Base-by-base conservation (phyloP, 2,888 invertebrate genomes). In the Pachliopta kotzebuea region DNA sequence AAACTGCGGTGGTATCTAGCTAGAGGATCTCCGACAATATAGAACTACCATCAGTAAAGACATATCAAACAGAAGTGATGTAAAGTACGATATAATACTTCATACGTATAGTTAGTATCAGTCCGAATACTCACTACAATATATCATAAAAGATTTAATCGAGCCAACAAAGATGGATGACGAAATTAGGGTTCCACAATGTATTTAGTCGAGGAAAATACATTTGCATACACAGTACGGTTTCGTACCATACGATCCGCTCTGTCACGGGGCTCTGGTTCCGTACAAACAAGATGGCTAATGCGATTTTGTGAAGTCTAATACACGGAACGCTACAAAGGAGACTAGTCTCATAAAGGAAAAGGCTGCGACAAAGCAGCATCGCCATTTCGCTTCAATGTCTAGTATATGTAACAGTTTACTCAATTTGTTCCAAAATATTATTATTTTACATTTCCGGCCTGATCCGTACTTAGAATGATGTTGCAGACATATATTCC, bases 221-320 rank as follows among this genome's bases (percentile, higher is more conserved):
- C 53, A 65, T 65, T 65, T 65, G 60, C 64, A 65, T 65, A 65
- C 21, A 60, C 64, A 60, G 56, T 60, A 60, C 64, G 56, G 60
- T 65, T 56, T 29, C 18, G 21, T 61, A 45, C 31, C 29, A 60
- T 61, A 53, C 65, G 61, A 65, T 65, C 56, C 57, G 56, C 67
- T 63, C 42, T 14, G 67, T 63, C 58, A 67, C 67, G 61, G 62
- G 58, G 66, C 65, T 62, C 50, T 62, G 59, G 42, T 21, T 58
- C 56, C 49, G 55, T 63, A 67, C 65, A 69, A 67, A 67, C 68
- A 61, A 63, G 63, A 67, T 61, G 54, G 60, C 61, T 69, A 67
- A 67, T 69, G 59, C 65, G 60, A 69, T 69, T 69, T 65, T 58
- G 55, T 62, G 55, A 60, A 63, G 65, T 56, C 62, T 65, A 61